Evolutionary conservation across 2,113 vertebrate genomes (phyloP), one percentile per base, ranked within the genome.

Genomic region (Anas platyrhynchos): DNA sequence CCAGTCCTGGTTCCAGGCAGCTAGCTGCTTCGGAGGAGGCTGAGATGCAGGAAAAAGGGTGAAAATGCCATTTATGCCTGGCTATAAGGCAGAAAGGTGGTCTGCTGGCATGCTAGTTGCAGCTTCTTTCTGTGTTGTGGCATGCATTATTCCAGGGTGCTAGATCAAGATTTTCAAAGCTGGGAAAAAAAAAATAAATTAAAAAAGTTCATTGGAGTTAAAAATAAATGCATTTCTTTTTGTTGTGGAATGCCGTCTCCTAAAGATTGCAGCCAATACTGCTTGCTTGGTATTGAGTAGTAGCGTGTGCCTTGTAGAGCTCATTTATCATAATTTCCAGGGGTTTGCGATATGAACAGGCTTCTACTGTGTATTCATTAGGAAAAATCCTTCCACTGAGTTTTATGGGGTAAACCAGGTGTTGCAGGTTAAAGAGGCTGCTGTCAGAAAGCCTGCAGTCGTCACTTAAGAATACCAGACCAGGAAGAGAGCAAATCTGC

Each of bases 21-120:
- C 84, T 93, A 95, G 94, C 91, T 98, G 92, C 94, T 83, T 78
- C 61, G 93, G 86, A 94, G 85, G 75, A 79, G 87, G 23, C 82
- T 83, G 91, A 78, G 89, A 87, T 63, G 41, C n/a, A n/a, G 38
- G n/a, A 58, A 67, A 62, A 46, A 43, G 22, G 89, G 92, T 44
- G 38, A 94, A 97, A 95, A 86, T 97, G 78, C 84, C 91, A 94
- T 96, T 71, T 93, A 83, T 94, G 91, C 78, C 91, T 94, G 88
- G 61, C 86, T 97, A 36, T 10, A 72, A 93, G 94, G 94, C 93
- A 94, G 91, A 84, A 71, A 93, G 93, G 91, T 89, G 38, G 71
- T 75, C 80, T 93, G 63, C 79, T 84, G 71, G 77, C 92, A 89
- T 93, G 63, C 79, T 84, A 73, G 77, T 94, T 91, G 91, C 48